phyloP scores from a whole-genome alignment of 2,113 vertebrate species.

The Pachyramphus minor region DNA sequence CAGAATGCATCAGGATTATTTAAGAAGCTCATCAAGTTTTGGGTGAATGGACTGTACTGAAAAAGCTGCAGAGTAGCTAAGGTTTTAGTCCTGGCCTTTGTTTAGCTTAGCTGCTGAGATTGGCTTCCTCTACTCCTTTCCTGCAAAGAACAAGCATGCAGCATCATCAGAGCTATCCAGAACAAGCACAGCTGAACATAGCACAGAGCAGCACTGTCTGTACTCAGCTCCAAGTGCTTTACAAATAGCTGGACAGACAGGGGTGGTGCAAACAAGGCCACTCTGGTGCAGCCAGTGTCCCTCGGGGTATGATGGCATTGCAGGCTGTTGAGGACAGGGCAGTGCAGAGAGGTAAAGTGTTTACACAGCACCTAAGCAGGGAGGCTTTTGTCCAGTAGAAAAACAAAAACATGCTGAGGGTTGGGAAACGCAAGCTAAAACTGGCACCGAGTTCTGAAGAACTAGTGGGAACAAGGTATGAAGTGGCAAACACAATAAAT shows the following conservation, averaged over 20 bases:
- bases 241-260: neutral
- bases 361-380: neutral
- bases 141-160: neutral
- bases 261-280: neutral
- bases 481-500: neutral
- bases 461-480: neutral
- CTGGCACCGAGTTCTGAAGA: neutral
- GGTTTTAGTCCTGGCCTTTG: neutral
- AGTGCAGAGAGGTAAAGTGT: neutral
- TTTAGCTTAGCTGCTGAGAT: neutral
- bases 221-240: neutral
- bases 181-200: neutral
- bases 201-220: neutral
- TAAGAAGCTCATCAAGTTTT: neutral
- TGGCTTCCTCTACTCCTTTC: neutral
- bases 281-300: neutral
- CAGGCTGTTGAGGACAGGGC: neutral
- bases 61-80: neutral
- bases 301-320: rapidly evolving
- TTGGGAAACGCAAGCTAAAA: neutral
- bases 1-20: neutral
- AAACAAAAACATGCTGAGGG: neutral
- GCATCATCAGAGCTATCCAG: neutral
- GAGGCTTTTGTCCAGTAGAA: neutral
- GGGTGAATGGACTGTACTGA: neutral